These are phyloP conservation scores for Meteorus sp. DNA, from an alignment of 1,140 invertebrate species.

Conservation along the genomic window DNA sequence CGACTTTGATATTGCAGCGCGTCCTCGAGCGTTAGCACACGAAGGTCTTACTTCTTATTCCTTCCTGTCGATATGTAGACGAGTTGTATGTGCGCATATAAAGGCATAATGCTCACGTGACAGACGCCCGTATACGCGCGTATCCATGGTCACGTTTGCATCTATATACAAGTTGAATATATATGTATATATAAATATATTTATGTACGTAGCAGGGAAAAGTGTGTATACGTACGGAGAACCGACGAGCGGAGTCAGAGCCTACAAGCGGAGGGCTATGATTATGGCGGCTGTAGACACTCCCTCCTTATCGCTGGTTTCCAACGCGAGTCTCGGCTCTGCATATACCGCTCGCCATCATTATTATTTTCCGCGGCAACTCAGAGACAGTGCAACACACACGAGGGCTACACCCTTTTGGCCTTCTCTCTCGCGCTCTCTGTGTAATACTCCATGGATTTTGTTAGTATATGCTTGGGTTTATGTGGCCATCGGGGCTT, in stretches of 20 bases:
- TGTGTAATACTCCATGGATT: not conserved
- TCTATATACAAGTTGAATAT: slow-evolving; percentile 5
- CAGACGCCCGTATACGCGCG: slow-evolving; percentile 9
- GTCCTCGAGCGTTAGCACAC: slow-evolving; percentile 13
- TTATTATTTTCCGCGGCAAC: slow-evolving; percentile 47
- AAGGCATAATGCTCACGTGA: slow-evolving; percentile 13
- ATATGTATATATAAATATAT: slow-evolving; percentile 4
- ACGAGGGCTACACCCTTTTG: slow-evolving; percentile 15
- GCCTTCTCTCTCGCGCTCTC: not conserved
- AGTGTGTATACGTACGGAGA: slow-evolving; percentile 26
- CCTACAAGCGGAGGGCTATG: slow-evolving; percentile 49
- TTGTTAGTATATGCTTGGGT: not conserved
- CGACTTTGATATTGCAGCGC: not conserved
- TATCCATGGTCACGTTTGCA: slow-evolving; percentile 26
- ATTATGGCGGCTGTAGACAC: slow-evolving; percentile 57
- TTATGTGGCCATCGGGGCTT: too few relatives aligned
- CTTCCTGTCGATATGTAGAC: not conserved
- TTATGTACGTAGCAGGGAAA: slow-evolving; percentile 13
- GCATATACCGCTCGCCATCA: slow-evolving; percentile 43
- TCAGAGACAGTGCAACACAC: slow-evolving; percentile 18
- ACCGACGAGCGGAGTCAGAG: slow-evolving; percentile 33
- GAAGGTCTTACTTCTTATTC: slow-evolving; percentile 15
- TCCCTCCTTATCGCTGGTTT: slow-evolving; percentile 56
- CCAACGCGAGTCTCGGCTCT: slow-evolving; percentile 42
- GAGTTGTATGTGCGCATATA: not conserved